A percentile compares a stretch with the other conserved stretches of the same genome.
Conservation (phyloP, 2,113 vertebrate species). For the Elgaria multicarinata region DNA sequence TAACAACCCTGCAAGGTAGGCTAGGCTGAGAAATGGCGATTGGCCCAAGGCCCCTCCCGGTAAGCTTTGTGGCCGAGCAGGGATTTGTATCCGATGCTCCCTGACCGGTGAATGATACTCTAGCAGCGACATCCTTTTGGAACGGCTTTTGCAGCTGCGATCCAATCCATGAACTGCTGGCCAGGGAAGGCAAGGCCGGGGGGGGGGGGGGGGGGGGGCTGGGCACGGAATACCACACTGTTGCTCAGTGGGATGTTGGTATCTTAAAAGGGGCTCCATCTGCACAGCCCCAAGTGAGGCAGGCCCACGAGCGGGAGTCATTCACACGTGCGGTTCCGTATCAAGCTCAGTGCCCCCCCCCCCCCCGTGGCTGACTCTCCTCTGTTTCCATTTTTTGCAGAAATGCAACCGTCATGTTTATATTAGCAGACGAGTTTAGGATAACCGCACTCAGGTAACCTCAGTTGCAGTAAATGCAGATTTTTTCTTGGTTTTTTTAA, state of each 20-base stretch:
- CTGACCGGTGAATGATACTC: not conserved
- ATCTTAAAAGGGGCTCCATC: not conserved
- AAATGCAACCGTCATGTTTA: not conserved
- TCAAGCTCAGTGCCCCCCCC: not conserved
- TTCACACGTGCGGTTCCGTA: not conserved
- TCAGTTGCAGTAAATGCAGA: not conserved
- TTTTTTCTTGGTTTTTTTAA: conserved; percentile 45
- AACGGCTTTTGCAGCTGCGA: not conserved
- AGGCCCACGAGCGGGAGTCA: not conserved
- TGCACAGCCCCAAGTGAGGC: not conserved
- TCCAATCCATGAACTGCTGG: not conserved
- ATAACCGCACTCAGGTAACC: not conserved
- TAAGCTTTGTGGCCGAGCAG: not conserved
- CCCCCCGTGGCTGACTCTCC: not conserved
- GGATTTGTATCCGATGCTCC: not conserved
- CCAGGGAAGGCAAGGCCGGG: not conserved
- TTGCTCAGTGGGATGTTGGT: not conserved
- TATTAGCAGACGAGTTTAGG: not conserved
- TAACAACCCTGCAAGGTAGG: too few relatives aligned
- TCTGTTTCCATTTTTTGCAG: not conserved
- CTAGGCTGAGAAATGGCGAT: not conserved
- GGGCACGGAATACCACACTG: not conserved
- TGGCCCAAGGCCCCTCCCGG: not conserved
- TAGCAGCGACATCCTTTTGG: not conserved
- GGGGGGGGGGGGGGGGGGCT: too few relatives aligned